phyloP scores from a whole-genome alignment of 1,140 invertebrate genomes.

The Tachypleus tridentatus region DNA sequence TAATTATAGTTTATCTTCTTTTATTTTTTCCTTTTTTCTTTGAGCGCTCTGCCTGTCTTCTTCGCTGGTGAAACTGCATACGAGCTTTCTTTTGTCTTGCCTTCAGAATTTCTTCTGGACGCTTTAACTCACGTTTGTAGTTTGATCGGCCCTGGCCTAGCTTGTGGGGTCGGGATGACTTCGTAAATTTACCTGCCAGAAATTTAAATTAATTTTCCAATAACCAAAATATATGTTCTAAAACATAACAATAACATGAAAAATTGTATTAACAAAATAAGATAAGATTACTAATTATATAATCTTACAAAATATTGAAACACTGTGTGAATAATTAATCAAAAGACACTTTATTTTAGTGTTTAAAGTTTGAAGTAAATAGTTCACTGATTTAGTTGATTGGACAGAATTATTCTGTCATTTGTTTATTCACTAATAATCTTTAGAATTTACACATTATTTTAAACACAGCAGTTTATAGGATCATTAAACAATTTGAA shows the following conservation, averaged over 20 bases:
- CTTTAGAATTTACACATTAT: too few species aligned
- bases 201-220: constrained; percentile 14
- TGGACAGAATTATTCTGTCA: too few species aligned
- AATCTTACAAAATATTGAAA: constrained; percentile 5
- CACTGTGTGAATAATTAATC: background rate
- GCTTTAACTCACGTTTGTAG: constrained; percentile 45
- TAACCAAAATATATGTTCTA: background rate
- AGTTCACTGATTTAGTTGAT: too few species aligned
- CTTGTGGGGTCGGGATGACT: constrained; percentile 19
- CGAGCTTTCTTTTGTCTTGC: constrained; percentile 34
- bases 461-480: too few species aligned
- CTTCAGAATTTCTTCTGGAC: constrained; percentile 56
- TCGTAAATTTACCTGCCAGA: constrained; percentile 11
- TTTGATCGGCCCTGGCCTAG: constrained; percentile 20
- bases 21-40: background rate
- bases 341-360: too few species aligned
- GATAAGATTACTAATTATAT: constrained; percentile 1
- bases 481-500: too few species aligned
- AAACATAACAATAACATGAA: constrained; percentile 3
- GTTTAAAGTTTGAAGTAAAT: too few species aligned
- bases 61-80: constrained; percentile 2
- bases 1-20: background rate
- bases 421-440: too few species aligned
- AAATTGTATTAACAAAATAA: constrained; percentile 1
- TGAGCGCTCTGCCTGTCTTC: constrained; percentile 1